Percentiles rank a stretch among this genome's conserved stretches.
Conservation (phyloP, 2,113 vertebrate species). For the Formicarius rufipectus region DNA sequence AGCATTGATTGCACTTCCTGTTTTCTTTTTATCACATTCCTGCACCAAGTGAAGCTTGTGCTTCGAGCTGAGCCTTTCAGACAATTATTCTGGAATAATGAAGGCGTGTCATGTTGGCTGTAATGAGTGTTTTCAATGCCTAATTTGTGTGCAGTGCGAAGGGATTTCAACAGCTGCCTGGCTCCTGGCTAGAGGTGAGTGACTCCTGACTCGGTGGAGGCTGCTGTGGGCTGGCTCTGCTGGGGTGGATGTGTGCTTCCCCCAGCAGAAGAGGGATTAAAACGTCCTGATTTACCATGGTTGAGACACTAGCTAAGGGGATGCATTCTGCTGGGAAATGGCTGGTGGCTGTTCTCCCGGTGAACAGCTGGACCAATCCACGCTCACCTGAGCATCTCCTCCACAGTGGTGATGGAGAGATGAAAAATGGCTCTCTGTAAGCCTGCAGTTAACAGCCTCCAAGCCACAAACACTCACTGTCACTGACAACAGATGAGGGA, state of each 20-base stretch:
- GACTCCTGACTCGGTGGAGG: not conserved
- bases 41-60: constrained; percentile 42
- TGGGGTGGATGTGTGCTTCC: not conserved
- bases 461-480: not conserved
- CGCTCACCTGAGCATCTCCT: constrained; percentile 4
- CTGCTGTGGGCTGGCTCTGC: constrained; percentile 5
- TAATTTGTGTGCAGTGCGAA: constrained; percentile 3
- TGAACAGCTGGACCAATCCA: not conserved
- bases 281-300: not conserved
- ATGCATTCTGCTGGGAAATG: not conserved
- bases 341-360: not conserved
- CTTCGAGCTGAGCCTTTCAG: constrained; percentile 28
- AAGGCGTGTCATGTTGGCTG: constrained; percentile 44
- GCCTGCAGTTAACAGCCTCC: not conserved
- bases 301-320: not conserved
- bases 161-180: constrained; percentile 26
- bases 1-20: constrained; percentile 37
- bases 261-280: constrained; percentile 20
- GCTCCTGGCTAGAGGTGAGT: constrained; percentile 30
- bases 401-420: not conserved
- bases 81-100: constrained; percentile 54
- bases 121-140: constrained; percentile 53
- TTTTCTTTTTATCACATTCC: constrained; percentile 53
- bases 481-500: not conserved
- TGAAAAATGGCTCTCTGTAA: not conserved